These are phyloP conservation scores for Flabesymbios commensalis DNA, from an alignment of 2,888 invertebrate genomes.

Conservation along the genomic window DNA sequence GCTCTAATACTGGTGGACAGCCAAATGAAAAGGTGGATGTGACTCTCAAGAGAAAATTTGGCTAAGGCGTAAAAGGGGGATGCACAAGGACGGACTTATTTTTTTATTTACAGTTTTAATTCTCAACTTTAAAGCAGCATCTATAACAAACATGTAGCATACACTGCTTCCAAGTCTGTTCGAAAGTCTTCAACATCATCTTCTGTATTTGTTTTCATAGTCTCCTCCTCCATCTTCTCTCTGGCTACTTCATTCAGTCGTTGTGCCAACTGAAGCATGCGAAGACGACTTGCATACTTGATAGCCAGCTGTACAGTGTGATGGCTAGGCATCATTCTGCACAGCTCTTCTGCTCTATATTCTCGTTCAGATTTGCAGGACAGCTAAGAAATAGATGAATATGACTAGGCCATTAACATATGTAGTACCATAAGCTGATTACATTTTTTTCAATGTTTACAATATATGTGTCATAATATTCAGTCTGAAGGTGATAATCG, in stretches of 20 bases:
- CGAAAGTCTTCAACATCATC: background rate
- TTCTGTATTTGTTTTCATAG: conserved; percentile 38
- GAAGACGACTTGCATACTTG: conserved; percentile 83
- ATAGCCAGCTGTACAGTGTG: conserved; percentile 80
- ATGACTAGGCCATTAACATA: too few species aligned
- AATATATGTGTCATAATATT: too few species aligned
- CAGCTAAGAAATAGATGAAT: conserved; percentile 71
- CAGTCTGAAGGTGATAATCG: too few species aligned
- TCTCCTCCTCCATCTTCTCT: conserved; percentile 25
- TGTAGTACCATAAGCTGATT: too few species aligned
- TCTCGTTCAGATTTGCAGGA: conserved; percentile 84
- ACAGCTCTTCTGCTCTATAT: conserved; percentile 82
- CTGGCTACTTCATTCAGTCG: conserved; percentile 71
- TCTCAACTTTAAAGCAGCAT: too few species aligned
- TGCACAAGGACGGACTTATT: too few species aligned
- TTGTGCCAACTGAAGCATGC: conserved; percentile 78
- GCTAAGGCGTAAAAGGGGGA: too few species aligned
- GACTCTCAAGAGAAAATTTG: too few species aligned
- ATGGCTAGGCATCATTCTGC: conserved; percentile 78
- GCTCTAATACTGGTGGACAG: too few species aligned
- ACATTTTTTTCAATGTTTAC: too few species aligned
- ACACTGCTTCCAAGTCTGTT: background rate
- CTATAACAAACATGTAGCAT: background rate
- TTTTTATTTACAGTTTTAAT: too few species aligned
- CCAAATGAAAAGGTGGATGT: too few species aligned